phyloP scores from a whole-genome alignment of 2,888 invertebrate species.

The Laspeyria flexula region DNA sequence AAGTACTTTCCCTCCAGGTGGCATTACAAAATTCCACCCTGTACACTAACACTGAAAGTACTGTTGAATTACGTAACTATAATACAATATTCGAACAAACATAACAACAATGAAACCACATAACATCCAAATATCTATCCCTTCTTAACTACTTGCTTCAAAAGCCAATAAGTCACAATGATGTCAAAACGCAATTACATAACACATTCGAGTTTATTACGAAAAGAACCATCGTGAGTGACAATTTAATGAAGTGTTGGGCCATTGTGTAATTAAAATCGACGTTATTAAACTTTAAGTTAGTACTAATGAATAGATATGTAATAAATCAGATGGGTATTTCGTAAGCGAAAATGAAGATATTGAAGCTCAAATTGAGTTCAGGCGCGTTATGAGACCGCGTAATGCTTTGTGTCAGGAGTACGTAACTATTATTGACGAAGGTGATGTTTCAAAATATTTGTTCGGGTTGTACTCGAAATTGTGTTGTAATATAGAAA shows the following conservation, averaged over 20 bases:
- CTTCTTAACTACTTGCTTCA: slow-evolving; percentile 35
- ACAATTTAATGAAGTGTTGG: slow-evolving; percentile 82
- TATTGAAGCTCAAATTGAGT: slow-evolving; percentile 53
- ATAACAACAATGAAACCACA: background rate
- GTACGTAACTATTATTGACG: slow-evolving; percentile 16
- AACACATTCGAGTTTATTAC: slow-evolving; percentile 55
- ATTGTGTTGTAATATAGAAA: background rate
- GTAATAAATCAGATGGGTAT: slow-evolving; percentile 57
- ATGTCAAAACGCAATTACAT: slow-evolving; percentile 55
- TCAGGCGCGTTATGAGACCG: slow-evolving; percentile 25
- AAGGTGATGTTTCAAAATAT: background rate
- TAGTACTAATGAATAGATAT: slow-evolving; percentile 68
- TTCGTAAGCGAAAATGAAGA: slow-evolving; percentile 56
- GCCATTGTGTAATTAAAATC: slow-evolving; percentile 77
- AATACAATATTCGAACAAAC: too few relatives aligned
- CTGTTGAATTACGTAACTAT: too few relatives aligned
- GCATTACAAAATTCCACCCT: too few relatives aligned
- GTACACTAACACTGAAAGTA: too few relatives aligned
- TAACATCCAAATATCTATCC: slow-evolving; percentile 25
- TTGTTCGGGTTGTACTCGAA: background rate
- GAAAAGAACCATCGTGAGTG: slow-evolving; percentile 71
- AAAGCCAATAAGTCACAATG: slow-evolving; percentile 59
- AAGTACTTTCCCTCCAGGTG: too few relatives aligned
- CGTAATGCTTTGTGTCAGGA: slow-evolving; percentile 28
- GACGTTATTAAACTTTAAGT: slow-evolving; percentile 69